Evolutionary conservation across 2,888 invertebrate species (phyloP).

Genomic region (Cacoxenus indagator): DNA sequence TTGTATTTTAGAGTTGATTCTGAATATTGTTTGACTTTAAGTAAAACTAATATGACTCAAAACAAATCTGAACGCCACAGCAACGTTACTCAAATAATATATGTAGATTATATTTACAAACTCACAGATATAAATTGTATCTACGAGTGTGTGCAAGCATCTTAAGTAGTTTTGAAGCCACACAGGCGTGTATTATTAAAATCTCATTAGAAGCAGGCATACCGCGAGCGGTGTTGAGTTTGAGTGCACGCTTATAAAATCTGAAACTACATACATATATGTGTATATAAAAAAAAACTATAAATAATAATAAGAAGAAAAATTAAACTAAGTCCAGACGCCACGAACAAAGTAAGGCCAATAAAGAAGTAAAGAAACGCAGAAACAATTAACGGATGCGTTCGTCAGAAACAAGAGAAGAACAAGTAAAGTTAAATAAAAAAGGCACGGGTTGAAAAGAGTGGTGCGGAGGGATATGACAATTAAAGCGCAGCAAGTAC

Average conservation of each 20-base stretch:
- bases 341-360: constrained; percentile 17
- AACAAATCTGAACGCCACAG: background rate
- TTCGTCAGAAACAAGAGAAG: constrained; percentile 8
- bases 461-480: background rate
- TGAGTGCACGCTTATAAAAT: constrained; percentile 2
- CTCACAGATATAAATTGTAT: constrained; percentile 25
- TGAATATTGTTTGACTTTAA: too few relatives aligned
- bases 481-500: constrained; percentile 6
- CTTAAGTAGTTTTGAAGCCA: constrained; percentile 25
- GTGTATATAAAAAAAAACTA: constrained; percentile 22
- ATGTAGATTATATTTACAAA: background rate
- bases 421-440: constrained; percentile 6
- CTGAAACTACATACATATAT: background rate
- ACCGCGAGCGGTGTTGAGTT: constrained; percentile 24
- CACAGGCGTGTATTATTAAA: constrained; percentile 71
- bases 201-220: constrained; percentile 68
- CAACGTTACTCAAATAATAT: constrained; percentile 25
- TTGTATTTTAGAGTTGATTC: too few relatives aligned
- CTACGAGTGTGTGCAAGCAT: background rate
- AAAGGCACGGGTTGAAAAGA: background rate
- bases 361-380: constrained; percentile 9
- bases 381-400: constrained; percentile 23
- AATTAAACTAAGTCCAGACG: constrained; percentile 26
- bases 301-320: constrained; percentile 31
- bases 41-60: too few relatives aligned